These are phyloP conservation scores for Brachyptera risi DNA, from an alignment of 2,888 invertebrate genomes.

Conservation along the genomic window DNA sequence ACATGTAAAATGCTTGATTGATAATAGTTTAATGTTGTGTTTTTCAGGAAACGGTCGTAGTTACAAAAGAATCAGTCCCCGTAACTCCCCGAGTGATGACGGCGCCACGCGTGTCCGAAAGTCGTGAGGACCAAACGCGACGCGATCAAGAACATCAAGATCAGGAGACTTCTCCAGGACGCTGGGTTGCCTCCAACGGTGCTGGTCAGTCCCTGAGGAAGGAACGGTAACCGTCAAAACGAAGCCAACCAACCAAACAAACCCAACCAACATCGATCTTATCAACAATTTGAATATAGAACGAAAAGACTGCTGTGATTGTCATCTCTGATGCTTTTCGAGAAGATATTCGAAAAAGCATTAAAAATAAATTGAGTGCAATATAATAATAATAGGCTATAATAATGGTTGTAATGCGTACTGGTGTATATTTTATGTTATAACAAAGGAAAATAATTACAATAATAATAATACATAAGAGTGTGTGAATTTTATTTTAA, in stretches of 20 bases:
- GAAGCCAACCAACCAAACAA: neutral
- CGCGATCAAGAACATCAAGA: neutral
- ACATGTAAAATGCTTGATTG: neutral
- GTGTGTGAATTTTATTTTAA: neutral
- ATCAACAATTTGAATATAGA: neutral
- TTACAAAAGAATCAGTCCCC: neutral
- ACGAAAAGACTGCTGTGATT: neutral
- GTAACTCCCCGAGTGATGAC: neutral
- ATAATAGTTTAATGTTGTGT: too few species aligned
- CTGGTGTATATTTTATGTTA: neutral
- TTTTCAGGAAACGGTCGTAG: neutral
- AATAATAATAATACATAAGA: neutral
- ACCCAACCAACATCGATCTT: neutral
- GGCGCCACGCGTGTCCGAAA: neutral
- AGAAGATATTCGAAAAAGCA: neutral
- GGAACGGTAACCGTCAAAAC: neutral
- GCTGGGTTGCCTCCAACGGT: neutral
- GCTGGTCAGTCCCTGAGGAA: neutral
- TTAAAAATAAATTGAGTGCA: neutral
- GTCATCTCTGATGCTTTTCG: neutral
- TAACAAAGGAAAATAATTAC: too few species aligned
- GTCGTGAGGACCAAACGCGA: neutral
- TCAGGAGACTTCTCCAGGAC: neutral
- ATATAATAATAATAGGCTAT: neutral
- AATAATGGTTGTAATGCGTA: neutral